Base-by-base conservation (phyloP, 2,888 invertebrate genomes). In the Andrena minutula region DNA sequence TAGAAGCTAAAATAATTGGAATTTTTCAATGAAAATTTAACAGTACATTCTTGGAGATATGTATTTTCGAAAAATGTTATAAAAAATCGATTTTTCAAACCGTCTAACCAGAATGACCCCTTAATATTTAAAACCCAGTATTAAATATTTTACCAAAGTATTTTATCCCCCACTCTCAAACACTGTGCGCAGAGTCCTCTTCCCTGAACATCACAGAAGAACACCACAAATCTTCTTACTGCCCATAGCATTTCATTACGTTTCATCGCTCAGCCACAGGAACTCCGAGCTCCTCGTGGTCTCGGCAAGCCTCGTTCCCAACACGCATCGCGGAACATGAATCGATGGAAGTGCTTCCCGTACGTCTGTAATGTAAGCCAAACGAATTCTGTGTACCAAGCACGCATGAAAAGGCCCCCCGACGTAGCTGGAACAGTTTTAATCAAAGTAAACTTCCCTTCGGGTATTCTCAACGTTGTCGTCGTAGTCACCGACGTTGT, bases 401-500 rank as follows among this genome's bases (percentile, higher is more conserved):
- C 73, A 76, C 70, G 85, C 81, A 78, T 75, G 85, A 73, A 81
- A 86, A 81, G 80, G 78, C 71, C 20, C 41, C 56, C 75, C 75
- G 51, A 70, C 79, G 64, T 89, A 84, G 86, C 81, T 83, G 84
- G 85, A 89, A 88, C 87, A 86, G 85, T 88, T 89, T 88, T 88
- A 86, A 89, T 89, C 89, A 89, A 89, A 88, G 89, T 86, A 87
- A 89, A 89, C 86, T 90, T 86, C 78, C 80, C 79, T 75, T 70
- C 74, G 63, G 75, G 78, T 68, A 76, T 82, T 60, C 63, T 69
- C 71, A 12, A 61, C 68, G 73, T 74, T 69, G 53, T 60, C 72
- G 69, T 35, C 61, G 56, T 60, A 30, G 65, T 53, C 72, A 63
- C 58, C 75, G 58, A 49, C 73, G 68, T 61, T 76, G 69, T 63